phyloP scores from a whole-genome alignment of 2,888 invertebrate genomes.

The Calameuta pallipes region DNA sequence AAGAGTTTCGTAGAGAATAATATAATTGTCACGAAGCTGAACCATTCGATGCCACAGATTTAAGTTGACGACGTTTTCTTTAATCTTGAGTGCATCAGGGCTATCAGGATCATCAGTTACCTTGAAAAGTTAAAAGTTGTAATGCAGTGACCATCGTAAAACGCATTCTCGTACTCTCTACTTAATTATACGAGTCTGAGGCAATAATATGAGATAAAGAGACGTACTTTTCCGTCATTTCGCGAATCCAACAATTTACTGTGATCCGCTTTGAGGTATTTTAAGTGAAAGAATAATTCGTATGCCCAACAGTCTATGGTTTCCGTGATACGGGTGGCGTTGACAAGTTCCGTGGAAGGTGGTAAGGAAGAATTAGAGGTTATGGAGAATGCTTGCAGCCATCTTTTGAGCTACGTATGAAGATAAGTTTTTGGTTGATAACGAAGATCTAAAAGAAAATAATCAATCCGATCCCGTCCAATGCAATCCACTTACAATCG shows the following conservation, averaged over 20 bases:
- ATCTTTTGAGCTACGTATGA: constrained; percentile 50
- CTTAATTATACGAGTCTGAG: too few relatives aligned
- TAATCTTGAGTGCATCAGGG: constrained; percentile 19
- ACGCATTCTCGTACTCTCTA: too few relatives aligned
- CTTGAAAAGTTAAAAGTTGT: constrained; percentile 16
- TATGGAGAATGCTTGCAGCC: constrained; percentile 49
- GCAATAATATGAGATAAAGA: too few relatives aligned
- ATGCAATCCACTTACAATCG: constrained; percentile 40
- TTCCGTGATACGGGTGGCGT: constrained; percentile 50
- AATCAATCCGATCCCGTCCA: neutral
- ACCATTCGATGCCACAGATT: constrained; percentile 56
- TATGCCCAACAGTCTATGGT: constrained; percentile 59
- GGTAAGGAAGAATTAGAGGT: constrained; percentile 20
- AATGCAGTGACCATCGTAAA: too few relatives aligned
- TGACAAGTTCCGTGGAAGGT: constrained; percentile 39
- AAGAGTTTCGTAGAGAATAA: constrained; percentile 53
- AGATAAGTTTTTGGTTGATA: constrained; percentile 6
- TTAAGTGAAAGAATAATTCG: constrained; percentile 58
- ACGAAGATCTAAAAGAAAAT: constrained; percentile 5
- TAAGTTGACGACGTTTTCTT: constrained; percentile 43
- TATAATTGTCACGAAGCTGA: constrained; percentile 57
- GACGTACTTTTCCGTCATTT: too few relatives aligned
- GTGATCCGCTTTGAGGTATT: constrained; percentile 50
- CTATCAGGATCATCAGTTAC: constrained; percentile 6
- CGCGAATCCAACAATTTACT: too few relatives aligned